Base-by-base conservation (phyloP, 2,888 invertebrate genomes). In the Drosophila mulleri region DNA sequence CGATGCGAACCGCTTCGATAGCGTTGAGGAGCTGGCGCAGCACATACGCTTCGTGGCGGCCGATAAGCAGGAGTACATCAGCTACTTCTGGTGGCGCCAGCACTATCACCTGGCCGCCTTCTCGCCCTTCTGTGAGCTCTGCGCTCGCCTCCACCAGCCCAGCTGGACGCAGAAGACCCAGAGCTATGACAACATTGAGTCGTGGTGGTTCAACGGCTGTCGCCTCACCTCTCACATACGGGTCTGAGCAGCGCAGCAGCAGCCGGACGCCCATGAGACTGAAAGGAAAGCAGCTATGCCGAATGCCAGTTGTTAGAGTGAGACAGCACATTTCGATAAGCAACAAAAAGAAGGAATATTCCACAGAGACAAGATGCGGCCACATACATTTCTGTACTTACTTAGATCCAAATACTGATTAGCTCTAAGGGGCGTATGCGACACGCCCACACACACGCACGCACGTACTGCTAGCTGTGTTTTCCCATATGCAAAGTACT, bases 41-140 rank as follows among this genome's bases (percentile, higher is more conserved):
- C 95, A 95, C 86, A 91, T 96, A 88, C 71, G 75, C 5, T 91
- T 80, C 65, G 79, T 93, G 54, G 78, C 82, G 35, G 72, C 77
- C 2, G 93, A 95, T 90, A 94, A 94, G 52, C 90, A 92, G 1
- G 93, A 94, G 64, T 96, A 96, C 92, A 94, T 94, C 77, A 94
- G 94, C 76, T 96, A 95, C 85, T 95, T 96, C 81, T 93, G 93
- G 90, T 96, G 96, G 96, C 95, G 95, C 77, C 93, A 93, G 16
- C 79, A 91, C 65, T 94, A 94, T 68, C 93, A 93, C 2, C 93
- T 95, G 1, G 70, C 56, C 3, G 20, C 29, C 4, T 57, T 32
- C 8, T 83, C 89, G 2, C 90, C 91, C 7, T 92, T 90, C 64
- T 93, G 93, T 77, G 82, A 90, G 16, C 82, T 92, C 18, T 92